Evolutionary conservation across 2,113 vertebrate species (phyloP).

Genomic region (Isurus oxyrinchus): DNA sequence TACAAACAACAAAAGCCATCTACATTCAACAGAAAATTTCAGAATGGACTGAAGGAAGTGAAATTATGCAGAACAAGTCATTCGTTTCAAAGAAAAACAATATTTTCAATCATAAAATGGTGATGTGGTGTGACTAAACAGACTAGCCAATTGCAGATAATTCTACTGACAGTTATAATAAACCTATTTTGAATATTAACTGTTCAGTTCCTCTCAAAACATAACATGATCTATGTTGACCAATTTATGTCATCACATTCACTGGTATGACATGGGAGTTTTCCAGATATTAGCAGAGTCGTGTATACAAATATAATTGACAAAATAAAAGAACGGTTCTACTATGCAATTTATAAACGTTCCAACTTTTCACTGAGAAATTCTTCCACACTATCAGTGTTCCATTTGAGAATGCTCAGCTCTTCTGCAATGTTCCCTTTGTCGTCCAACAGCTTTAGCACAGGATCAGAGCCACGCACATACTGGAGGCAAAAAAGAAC

Average conservation of each 20-base stretch:
- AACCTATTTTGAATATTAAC: background rate
- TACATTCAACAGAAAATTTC: background rate
- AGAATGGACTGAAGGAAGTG: background rate
- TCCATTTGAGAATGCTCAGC: constrained; percentile 98
- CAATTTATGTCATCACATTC: background rate
- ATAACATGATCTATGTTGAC: background rate
- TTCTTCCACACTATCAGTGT: constrained; percentile 97
- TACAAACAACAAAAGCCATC: background rate
- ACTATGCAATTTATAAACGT: constrained; percentile 62
- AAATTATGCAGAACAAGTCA: background rate
- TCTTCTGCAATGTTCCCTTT: constrained; percentile 97
- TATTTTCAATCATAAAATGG: background rate
- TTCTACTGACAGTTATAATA: constrained; percentile 2
- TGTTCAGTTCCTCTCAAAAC: background rate
- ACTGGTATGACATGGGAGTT: background rate
- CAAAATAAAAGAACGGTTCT: background rate
- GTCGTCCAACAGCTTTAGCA: constrained; percentile 96
- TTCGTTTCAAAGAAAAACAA: background rate
- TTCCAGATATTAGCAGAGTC: background rate
- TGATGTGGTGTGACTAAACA: background rate
- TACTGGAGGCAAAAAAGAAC: constrained; percentile 60
- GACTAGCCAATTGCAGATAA: background rate
- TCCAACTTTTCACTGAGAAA: constrained; percentile 94
- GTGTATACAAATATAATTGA: background rate
- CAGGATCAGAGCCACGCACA: constrained; percentile 92